Conservation (phyloP, 2,113 vertebrate species). For the Hippoglossus stenolepis region DNA sequence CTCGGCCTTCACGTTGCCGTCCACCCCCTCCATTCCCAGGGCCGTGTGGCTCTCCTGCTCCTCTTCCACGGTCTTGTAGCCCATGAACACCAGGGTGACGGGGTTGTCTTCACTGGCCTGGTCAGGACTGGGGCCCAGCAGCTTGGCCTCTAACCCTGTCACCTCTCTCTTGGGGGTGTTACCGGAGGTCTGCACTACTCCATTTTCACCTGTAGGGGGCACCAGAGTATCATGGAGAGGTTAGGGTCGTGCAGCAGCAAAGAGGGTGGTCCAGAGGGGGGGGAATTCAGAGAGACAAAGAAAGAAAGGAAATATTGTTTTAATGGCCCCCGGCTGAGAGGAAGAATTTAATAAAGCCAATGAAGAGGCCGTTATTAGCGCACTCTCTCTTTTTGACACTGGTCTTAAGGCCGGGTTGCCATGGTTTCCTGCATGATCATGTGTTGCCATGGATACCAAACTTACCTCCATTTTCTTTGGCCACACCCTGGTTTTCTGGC, state of each 20-base stretch:
- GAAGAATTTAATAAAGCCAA: conserved; percentile 41
- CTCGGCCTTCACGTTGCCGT: conserved; percentile 92
- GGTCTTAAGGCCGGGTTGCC: conserved; percentile 43
- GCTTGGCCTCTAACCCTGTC: conserved; percentile 86
- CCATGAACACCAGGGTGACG: conserved; percentile 98
- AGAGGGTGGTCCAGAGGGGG: conserved; percentile 6
- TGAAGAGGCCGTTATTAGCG: conserved; percentile 45
- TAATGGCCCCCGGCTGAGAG: conserved; percentile 54
- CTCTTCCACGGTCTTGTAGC: conserved; percentile 95
- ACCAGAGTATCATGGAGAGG: conserved; percentile 47
- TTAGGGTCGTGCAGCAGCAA: neutral
- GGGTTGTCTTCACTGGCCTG: conserved; percentile 90
- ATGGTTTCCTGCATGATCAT: conserved; percentile 74
- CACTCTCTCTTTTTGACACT: conserved; percentile 28
- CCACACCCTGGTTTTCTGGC: conserved; percentile 68
- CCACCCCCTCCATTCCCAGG: conserved; percentile 85
- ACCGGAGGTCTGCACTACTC: conserved; percentile 84
- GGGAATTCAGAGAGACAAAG: conserved; percentile 39
- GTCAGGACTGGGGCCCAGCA: conserved; percentile 82
- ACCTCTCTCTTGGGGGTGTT: conserved; percentile 87
- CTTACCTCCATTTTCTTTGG: conserved; percentile 81
- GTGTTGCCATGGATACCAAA: conserved; percentile 56
- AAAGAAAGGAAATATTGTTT: conserved; percentile 57
- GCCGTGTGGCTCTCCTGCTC: conserved; percentile 91
- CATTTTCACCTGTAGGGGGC: conserved; percentile 83